These are phyloP conservation scores for Xenus cinereus DNA, from an alignment of 2,113 vertebrate species.

Conservation along the genomic window DNA sequence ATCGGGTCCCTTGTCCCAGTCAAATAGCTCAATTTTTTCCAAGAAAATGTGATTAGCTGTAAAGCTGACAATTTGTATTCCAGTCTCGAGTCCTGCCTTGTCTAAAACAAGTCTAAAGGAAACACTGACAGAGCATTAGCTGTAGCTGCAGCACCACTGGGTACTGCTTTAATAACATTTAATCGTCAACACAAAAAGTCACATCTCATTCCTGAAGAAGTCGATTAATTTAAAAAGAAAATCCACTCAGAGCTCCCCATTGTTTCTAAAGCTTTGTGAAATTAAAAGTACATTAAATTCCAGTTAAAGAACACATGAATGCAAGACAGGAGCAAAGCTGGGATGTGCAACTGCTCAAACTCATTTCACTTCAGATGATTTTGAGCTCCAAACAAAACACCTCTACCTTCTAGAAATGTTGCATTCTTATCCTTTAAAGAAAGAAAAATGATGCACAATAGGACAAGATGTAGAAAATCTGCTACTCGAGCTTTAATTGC, in stretches of 20 bases:
- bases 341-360: not conserved
- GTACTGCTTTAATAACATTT: constrained; percentile 26
- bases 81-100: not conserved
- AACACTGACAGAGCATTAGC: not conserved
- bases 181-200: not conserved
- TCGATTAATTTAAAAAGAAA: not conserved
- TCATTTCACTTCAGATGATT: not conserved
- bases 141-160: not conserved
- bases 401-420: not conserved
- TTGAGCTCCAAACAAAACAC: not conserved
- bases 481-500: not conserved
- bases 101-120: not conserved
- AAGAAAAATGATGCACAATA: not conserved
- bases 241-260: not conserved
- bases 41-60: not conserved
- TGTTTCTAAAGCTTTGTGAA: not conserved
- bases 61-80: not conserved
- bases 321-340: not conserved
- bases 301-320: not conserved
- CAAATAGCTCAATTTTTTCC: not conserved
- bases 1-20: not conserved
- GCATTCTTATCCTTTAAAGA: not conserved
- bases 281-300: not conserved
- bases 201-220: not conserved
- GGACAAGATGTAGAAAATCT: not conserved